Evolutionary conservation across 2,797 vertebrate species (phyloP), one percentile per base, ranked within the genome.

Genomic region (Poeciliopsis paucimaculata): DNA sequence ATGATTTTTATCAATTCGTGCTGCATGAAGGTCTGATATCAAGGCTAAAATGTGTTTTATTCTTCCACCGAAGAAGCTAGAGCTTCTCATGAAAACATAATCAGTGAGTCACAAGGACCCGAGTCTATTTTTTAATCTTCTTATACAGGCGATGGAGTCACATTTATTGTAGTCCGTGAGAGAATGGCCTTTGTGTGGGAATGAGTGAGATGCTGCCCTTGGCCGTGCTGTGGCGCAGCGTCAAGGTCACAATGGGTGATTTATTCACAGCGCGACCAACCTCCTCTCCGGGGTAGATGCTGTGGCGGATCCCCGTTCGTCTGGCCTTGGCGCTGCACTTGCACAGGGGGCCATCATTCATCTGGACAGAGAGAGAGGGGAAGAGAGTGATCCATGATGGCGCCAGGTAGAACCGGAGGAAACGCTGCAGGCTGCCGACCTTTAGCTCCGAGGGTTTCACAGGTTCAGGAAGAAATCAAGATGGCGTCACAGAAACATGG

Each of bases 261-360:
- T 93, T 90, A 92, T 91, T 88, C 77, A 64, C 43, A 51, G 68
- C 76, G 45, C 75, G 86, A 79, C 87, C 62, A 94, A 98, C 98
- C 97, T 98, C 97, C 93, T 99, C 98, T 0, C 98, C 98, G 0
- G 98, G 98, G 94, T 99, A 99, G 94, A 99, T 99, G 94, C 98
- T 98, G 93, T 99, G 98, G 84, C 98, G 96, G 85, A 99, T 99
- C 88, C 98, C 98, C 0, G 98, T 99, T 75, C 97, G 96, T 79
- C 97, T 96, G 77, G 98, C 97, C 95, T 99, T 99, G 81, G 97
- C 96, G 13, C 98, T 99, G 94, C 98, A 99, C 90, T 99, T 99
- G 93, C 98, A 99, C 89, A 99, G 81, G 60, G 98, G 98, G 12
- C 98, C 98, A 82, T 99, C 98, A 84, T 99, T 99, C 98, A 99